Conservation (phyloP, 2,888 invertebrate species). For the Vanessa cardui region DNA sequence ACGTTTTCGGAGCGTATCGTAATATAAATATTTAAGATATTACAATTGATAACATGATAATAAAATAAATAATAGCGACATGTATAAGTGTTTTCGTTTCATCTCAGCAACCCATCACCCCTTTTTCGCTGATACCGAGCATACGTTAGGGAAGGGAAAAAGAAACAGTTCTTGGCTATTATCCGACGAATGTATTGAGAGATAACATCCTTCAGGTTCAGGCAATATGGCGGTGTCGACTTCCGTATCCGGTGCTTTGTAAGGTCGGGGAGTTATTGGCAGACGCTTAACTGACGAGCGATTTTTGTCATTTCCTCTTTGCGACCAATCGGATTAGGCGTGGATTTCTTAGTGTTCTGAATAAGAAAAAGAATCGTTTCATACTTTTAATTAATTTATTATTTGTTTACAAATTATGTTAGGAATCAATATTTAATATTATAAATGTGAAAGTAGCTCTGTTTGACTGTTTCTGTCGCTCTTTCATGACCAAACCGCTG, state of each 20-base stretch:
- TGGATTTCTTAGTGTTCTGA: neutral
- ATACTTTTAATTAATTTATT: too few species aligned
- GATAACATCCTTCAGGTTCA: slow-evolving; percentile 16
- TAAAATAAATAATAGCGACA: too few species aligned
- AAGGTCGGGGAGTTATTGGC: slow-evolving; percentile 22
- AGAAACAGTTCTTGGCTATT: neutral
- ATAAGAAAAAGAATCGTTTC: too few species aligned
- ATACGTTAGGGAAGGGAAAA: neutral
- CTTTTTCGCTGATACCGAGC: neutral
- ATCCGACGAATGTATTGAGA: slow-evolving; percentile 7
- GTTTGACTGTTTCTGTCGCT: too few species aligned
- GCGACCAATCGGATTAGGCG: slow-evolving; percentile 8
- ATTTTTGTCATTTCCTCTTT: slow-evolving; percentile 22
- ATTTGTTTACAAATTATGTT: too few species aligned
- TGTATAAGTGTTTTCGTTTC: neutral
- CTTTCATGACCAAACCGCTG: too few species aligned
- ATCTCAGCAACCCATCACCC: neutral
- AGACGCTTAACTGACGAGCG: slow-evolving; percentile 27
- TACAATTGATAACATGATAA: too few species aligned
- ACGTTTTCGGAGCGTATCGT: too few species aligned
- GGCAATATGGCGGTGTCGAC: slow-evolving; percentile 32
- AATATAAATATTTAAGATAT: too few species aligned
- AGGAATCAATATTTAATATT: too few species aligned
- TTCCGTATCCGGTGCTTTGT: slow-evolving; percentile 30
- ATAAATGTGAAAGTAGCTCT: too few species aligned